These are phyloP conservation scores for Sylvia borin DNA, from an alignment of 2,797 vertebrate genomes.

Conservation along the genomic window DNA sequence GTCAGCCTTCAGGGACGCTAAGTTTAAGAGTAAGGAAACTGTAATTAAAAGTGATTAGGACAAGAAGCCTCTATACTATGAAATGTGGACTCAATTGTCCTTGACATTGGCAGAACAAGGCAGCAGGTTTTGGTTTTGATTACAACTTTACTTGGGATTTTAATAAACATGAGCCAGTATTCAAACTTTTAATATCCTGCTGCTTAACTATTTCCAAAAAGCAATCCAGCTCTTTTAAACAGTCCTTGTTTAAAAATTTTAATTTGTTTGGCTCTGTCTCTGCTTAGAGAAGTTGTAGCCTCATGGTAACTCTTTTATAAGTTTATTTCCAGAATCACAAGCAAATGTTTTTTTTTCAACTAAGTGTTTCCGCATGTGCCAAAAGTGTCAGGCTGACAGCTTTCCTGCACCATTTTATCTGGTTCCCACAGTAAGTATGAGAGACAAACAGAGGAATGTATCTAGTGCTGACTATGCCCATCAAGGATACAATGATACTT, in stretches of 20 bases:
- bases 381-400: constrained; percentile 74
- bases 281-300: constrained; percentile 76
- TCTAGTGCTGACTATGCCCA: constrained; percentile 38
- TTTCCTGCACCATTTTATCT: constrained; percentile 75
- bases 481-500: constrained; percentile 75
- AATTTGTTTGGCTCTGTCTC: constrained; percentile 79
- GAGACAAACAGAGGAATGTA: constrained; percentile 71
- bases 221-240: constrained; percentile 75
- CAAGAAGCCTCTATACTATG: constrained; percentile 61
- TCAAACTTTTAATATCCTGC: constrained; percentile 85
- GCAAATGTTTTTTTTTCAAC: constrained; percentile 44
- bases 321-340: constrained; percentile 79
- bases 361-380: constrained; percentile 80
- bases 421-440: constrained; percentile 74
- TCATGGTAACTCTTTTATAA: constrained; percentile 75
- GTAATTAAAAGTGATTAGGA: constrained; percentile 77
- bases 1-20: constrained; percentile 66
- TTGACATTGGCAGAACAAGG: constrained; percentile 64
- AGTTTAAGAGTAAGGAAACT: constrained; percentile 70
- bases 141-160: constrained; percentile 77
- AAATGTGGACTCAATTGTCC: constrained; percentile 72
- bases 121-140: constrained; percentile 80
- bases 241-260: constrained; percentile 76
- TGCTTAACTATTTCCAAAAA: constrained; percentile 82
- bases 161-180: constrained; percentile 81